These are phyloP conservation scores for Brachypalpus laphriformis DNA, from an alignment of 2,888 invertebrate genomes.

Conservation along the genomic window DNA sequence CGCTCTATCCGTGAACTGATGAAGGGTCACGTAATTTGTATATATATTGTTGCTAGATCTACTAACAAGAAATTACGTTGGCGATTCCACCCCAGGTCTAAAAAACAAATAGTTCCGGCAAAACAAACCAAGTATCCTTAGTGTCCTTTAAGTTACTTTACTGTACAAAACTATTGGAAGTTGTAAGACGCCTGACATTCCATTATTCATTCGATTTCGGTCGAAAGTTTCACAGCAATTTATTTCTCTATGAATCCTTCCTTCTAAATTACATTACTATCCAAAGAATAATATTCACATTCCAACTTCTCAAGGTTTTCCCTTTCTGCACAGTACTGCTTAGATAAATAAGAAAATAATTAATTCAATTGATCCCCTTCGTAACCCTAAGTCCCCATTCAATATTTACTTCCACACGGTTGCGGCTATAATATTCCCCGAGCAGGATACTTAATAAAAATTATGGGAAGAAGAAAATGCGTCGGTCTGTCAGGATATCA, in stretches of 20 bases:
- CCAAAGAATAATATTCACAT: not conserved
- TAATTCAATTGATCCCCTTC: slow-evolving; percentile 3
- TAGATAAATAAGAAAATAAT: not conserved
- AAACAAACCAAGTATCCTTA: too few species aligned
- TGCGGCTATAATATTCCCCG: not conserved
- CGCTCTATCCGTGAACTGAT: too few species aligned
- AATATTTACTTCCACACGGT: slow-evolving; percentile 9
- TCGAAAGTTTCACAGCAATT: not conserved
- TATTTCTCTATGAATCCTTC: not conserved
- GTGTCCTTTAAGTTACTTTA: not conserved
- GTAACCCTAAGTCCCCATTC: not conserved
- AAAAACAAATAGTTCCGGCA: too few species aligned
- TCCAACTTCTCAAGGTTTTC: not conserved
- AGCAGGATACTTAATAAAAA: not conserved
- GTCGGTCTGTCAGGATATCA: not conserved
- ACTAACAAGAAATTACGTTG: too few species aligned
- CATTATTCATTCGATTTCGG: not conserved
- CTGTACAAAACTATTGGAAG: not conserved
- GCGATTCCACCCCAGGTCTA: too few species aligned
- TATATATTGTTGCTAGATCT: too few species aligned
- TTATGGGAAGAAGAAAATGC: slow-evolving; percentile 2
- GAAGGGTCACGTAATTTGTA: too few species aligned
- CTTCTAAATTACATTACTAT: not conserved
- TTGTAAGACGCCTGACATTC: not conserved
- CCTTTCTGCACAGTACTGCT: not conserved